phyloP scores from a whole-genome alignment of 2,113 vertebrate genomes.

The Barbus barbus region DNA sequence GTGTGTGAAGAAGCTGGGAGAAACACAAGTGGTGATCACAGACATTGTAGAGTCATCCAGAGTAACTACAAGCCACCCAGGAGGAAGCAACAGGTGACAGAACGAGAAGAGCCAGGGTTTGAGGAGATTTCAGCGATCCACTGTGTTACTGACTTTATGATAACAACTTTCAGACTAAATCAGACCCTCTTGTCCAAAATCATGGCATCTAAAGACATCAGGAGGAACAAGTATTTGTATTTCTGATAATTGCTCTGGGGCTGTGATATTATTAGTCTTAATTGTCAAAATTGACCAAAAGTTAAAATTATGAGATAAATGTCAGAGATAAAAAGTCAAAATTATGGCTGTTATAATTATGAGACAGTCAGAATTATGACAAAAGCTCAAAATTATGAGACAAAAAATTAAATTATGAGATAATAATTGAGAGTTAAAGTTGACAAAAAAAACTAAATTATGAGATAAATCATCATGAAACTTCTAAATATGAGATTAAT shows the following conservation, averaged over 20 bases:
- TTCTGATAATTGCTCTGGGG: no score
- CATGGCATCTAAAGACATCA: background rate
- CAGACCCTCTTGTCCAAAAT: background rate
- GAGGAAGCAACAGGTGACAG: conserved; percentile 13
- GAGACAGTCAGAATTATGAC: background rate
- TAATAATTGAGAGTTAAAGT: no score
- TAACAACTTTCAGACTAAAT: background rate
- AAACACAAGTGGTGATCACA: conserved; percentile 75
- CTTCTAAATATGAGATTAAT: no score
- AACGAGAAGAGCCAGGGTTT: background rate
- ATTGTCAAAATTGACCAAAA: no score
- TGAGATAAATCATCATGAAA: no score
- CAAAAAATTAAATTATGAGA: no score
- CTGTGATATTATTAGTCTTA: no score
- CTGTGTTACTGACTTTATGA: background rate
- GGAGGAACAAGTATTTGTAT: background rate
- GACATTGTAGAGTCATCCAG: conserved; percentile 60
- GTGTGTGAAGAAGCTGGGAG: conserved; percentile 78
- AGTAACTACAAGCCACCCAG: background rate
- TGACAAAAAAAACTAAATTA: no score
- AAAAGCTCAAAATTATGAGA: no score
- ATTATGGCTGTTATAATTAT: background rate
- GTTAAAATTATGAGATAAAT: no score
- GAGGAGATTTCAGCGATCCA: background rate
- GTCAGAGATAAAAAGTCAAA: background rate